Percentiles rank a stretch among this genome's conserved stretches.
Evolutionary conservation across 2,888 invertebrate species (phyloP).

Genomic region (Trissoscelio sp.): DNA sequence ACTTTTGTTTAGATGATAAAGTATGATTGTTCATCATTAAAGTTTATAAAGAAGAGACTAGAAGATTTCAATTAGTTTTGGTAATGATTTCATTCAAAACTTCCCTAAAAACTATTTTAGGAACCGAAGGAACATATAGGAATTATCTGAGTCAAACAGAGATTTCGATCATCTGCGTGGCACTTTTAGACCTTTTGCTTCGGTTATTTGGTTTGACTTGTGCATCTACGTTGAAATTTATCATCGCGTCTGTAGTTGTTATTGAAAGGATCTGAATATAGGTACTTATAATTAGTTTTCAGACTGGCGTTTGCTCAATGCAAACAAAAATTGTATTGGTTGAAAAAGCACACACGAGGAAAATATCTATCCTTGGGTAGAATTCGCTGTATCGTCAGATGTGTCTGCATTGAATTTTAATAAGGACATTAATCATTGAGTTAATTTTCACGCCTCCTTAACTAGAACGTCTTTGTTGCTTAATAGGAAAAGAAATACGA

Average conservation of each 20-base stretch:
- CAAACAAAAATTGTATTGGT: too few relatives aligned
- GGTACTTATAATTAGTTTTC: constrained; percentile 5
- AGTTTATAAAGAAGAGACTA: too few relatives aligned
- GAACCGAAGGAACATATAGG: constrained; percentile 28
- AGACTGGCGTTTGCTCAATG: not conserved
- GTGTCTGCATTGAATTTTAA: not conserved
- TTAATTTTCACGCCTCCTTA: not conserved
- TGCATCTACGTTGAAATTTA: not conserved
- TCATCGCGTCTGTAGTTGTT: constrained; percentile 8
- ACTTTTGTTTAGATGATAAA: too few relatives aligned
- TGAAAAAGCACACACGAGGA: too few relatives aligned
- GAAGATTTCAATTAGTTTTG: too few relatives aligned
- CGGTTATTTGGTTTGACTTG: constrained; percentile 2
- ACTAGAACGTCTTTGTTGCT: not conserved
- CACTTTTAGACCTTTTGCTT: constrained; percentile 3
- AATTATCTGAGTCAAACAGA: constrained; percentile 31
- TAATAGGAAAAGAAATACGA: not conserved
- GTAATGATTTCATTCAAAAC: constrained; percentile 56
- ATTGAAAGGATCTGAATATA: constrained; percentile 5
- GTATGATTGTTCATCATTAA: too few relatives aligned
- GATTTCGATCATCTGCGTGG: constrained; percentile 12
- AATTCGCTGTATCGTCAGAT: not conserved
- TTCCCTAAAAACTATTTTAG: constrained; percentile 39
- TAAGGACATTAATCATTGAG: not conserved
- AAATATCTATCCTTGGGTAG: not conserved